Base-by-base conservation (phyloP, 2,113 vertebrate genomes). In the Nesoenas mayeri region DNA sequence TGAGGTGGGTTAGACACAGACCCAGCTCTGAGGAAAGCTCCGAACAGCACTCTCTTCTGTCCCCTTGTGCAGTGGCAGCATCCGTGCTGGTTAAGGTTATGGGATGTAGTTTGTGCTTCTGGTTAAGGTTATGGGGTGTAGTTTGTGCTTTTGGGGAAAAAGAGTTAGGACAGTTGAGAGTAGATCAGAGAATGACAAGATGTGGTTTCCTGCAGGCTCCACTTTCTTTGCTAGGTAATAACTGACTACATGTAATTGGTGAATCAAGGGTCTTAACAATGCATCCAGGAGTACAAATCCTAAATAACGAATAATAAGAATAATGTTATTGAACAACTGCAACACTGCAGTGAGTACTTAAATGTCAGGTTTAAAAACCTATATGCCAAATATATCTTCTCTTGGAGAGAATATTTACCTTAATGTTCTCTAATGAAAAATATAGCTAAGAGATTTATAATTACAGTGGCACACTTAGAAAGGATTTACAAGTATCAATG, bases 371-470 rank as follows among this genome's bases (percentile, higher is more conserved):
- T 95, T 69, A 95, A 87, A 96, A 94, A 70, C 58, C 77, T 94
- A 61, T 89, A 62, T 69, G 69, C 54, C 83, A 93, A 88, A 95
- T 96, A 85, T 69, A 95, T 96, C 80, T 95, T 89, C 31, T 69
- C 15, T 22, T 10, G 0, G n/a, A 82, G 51, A 91, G 95, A 92
- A 84, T 95, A 65, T 96, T 95, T 96, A 93, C 95, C 85, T 95
- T 96, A 92, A 91, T 72, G 51, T 29, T 75, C 70, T 73, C 54
- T 92, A 93, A 93, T 93, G 91, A 92, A 91, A 96, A 93, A 92
- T 79, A 96, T 2, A 87, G 61, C 62, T 81, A 85, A 91, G 91
- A 96, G 96, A 96, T 95, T 95, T 96, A 94, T 94, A 97, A 97
- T 95, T 95, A 69, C 83, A 81, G 57, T 24, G 19, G 80, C 57